Conservation (phyloP, 2,113 vertebrate species). For the Serinus canaria region DNA sequence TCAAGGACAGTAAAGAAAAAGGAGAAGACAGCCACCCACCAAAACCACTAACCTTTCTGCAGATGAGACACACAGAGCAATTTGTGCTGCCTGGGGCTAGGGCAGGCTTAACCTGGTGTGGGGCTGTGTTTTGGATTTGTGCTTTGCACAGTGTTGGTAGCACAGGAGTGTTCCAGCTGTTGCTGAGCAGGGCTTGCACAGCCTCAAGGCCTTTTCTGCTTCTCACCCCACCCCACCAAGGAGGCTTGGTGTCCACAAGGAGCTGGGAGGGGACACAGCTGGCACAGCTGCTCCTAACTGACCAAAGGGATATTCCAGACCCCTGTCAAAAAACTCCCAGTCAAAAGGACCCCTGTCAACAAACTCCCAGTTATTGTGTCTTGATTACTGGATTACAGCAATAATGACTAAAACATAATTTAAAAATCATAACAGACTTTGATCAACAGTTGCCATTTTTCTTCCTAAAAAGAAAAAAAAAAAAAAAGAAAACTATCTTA, state of each 20-base stretch:
- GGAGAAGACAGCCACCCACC: accelerated
- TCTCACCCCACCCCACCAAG: neutral
- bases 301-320: neutral
- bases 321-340: neutral
- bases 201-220: neutral
- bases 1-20: neutral
- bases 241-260: accelerated
- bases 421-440: neutral
- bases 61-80: neutral
- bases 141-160: too few relatives aligned
- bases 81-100: neutral
- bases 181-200: neutral
- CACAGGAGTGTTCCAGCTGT: neutral
- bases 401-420: neutral
- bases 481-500: neutral
- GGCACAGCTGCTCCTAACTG: too few relatives aligned
- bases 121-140: neutral
- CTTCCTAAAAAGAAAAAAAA: neutral
- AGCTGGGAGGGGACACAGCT: neutral
- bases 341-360: too few relatives aligned
- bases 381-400: neutral
- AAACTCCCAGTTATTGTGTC: neutral
- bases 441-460: neutral
- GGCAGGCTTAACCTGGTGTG: neutral
- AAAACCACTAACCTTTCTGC: neutral